A percentile compares a stretch with the other conserved stretches of the same genome.
phyloP scores from a whole-genome alignment of 1,140 invertebrate species.

The Conopomorpha cramerella region DNA sequence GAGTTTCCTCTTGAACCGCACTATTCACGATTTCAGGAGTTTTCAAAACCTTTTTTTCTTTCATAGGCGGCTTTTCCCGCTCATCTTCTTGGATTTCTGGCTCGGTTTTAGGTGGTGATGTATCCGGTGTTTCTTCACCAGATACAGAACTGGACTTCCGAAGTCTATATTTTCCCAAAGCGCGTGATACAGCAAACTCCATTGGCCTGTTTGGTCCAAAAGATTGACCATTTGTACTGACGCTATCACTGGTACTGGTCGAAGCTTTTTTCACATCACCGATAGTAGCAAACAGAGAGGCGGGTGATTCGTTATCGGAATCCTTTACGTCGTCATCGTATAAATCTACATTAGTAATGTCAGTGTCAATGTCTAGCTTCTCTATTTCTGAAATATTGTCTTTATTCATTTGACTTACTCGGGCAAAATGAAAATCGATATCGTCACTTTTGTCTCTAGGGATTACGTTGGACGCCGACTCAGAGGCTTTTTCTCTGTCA shows the following conservation, averaged over 20 bases:
- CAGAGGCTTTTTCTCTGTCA: conserved; percentile 20
- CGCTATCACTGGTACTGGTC: conserved; percentile 58
- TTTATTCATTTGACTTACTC: conserved; percentile 53
- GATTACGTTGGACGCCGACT: conserved; percentile 22
- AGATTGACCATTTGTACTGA: conserved; percentile 65
- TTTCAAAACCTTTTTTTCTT: conserved; percentile 34
- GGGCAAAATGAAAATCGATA: conserved; percentile 54
- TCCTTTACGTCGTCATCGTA: conserved; percentile 68
- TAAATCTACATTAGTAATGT: conserved; percentile 62
- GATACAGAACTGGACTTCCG: conserved; percentile 72
- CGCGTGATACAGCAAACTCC: conserved; percentile 84
- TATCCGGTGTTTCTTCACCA: conserved; percentile 65
- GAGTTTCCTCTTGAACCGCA: conserved; percentile 41
- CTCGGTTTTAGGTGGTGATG: conserved; percentile 53
- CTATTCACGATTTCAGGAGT: conserved; percentile 47
- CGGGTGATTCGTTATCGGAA: conserved; percentile 64
- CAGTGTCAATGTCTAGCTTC: conserved; percentile 58
- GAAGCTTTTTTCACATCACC: conserved; percentile 71
- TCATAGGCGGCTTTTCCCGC: conserved; percentile 21
- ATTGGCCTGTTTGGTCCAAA: conserved; percentile 56
- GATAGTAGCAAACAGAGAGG: conserved; percentile 72
- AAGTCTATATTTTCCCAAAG: conserved; percentile 80
- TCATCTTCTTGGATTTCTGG: conserved; percentile 33
- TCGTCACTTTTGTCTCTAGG: conserved; percentile 51
- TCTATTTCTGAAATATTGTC: conserved; percentile 50